Evolutionary conservation across 2,797 vertebrate species (phyloP).

Genomic region (Prunella strophiata): DNA sequence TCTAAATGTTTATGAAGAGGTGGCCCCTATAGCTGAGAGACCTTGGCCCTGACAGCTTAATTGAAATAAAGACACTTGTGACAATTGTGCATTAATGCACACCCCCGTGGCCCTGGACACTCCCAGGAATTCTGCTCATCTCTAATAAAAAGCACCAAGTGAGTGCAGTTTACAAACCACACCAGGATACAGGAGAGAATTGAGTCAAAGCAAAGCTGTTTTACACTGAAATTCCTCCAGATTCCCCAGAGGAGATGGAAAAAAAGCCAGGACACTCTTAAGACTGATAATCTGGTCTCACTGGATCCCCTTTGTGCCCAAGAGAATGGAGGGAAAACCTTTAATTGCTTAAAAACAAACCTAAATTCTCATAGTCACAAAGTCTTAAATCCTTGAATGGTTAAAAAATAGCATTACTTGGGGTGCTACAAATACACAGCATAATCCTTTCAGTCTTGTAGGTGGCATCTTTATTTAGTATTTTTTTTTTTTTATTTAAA

Average conservation of each 20-base stretch:
- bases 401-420: not conserved
- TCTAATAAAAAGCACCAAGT: not conserved
- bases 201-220: not conserved
- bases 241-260: not conserved
- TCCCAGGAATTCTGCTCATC: not conserved
- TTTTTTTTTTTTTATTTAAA: not conserved
- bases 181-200: not conserved
- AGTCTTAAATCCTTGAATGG: not conserved
- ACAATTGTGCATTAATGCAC: not conserved
- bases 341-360: not conserved
- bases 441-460: not conserved
- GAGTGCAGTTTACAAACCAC: not conserved
- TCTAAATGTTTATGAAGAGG: not conserved
- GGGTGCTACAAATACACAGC: not conserved
- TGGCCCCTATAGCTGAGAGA: too few species aligned
- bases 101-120: not conserved
- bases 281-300: not conserved
- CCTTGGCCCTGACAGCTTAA: not conserved
- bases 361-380: not conserved
- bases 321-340: not conserved
- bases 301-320: not conserved
- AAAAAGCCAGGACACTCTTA: not conserved
- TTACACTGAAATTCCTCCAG: not conserved
- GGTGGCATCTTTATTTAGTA: constrained; percentile 23
- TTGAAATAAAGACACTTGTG: not conserved